phyloP scores from a whole-genome alignment of 2,113 vertebrate genomes.

The Azemiops feae region DNA sequence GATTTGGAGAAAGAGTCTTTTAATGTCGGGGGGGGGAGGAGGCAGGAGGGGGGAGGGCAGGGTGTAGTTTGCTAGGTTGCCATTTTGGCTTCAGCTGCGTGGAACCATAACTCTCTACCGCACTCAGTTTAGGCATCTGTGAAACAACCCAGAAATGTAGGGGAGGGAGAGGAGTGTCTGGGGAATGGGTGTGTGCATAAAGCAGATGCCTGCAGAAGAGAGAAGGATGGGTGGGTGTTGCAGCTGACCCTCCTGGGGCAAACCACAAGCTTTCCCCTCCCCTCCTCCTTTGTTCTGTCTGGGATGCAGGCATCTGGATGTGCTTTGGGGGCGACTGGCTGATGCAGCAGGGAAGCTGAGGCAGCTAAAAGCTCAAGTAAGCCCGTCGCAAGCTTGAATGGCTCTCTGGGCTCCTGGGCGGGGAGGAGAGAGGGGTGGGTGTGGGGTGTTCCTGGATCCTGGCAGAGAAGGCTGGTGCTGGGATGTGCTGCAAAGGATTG shows the following conservation, averaged over 20 bases:
- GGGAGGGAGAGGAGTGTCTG: background rate
- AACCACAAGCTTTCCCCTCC: constrained; percentile 12
- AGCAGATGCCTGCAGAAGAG: background rate
- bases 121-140: background rate
- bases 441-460: background rate
- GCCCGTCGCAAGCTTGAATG: constrained; percentile 38
- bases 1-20: background rate
- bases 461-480: background rate
- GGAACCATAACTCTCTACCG: background rate
- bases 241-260: background rate
- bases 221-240: background rate
- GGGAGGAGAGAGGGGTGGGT: background rate
- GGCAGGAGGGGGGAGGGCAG: background rate
- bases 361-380: constrained; percentile 51
- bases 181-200: background rate
- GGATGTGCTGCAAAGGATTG: background rate
- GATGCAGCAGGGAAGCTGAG: constrained; percentile 52
- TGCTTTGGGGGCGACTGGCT: constrained; percentile 61
- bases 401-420: constrained; percentile 1
- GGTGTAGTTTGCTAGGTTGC: background rate
- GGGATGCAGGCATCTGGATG: constrained; percentile 58
- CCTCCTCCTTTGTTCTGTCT: constrained; percentile 15
- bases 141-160: background rate
- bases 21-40: background rate
- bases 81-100: background rate